phyloP scores from a whole-genome alignment of 2,113 vertebrate genomes.

The Rhinopithecus roxellana region DNA sequence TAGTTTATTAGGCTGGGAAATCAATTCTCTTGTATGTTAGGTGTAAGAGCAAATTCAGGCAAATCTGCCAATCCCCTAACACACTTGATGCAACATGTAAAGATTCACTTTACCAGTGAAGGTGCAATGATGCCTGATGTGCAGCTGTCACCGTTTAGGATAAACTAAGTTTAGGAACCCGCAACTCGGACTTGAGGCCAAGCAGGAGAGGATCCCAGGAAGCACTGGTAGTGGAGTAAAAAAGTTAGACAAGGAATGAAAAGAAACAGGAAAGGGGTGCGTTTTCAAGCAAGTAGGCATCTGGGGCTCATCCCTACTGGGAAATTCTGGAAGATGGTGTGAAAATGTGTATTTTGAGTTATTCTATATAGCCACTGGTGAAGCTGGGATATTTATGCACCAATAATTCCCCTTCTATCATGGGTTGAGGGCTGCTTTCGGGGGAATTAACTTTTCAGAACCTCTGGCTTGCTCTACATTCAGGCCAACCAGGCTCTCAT shows the following conservation, averaged over 20 bases:
- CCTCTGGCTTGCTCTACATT: background rate
- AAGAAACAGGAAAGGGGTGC: background rate
- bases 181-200: background rate
- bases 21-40: background rate
- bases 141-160: background rate
- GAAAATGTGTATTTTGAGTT: background rate
- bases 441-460: background rate
- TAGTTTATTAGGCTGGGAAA: background rate
- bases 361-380: too few relatives aligned
- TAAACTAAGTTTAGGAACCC: background rate
- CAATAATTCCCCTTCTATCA: background rate
- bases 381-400: background rate
- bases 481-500: background rate
- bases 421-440: background rate
- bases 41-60: accelerated
- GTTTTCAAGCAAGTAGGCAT: background rate
- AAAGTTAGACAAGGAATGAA: background rate
- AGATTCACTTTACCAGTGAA: background rate
- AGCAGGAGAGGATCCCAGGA: background rate
- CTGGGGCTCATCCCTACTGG: background rate
- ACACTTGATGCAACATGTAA: background rate
- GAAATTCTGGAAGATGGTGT: background rate
- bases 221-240: background rate
- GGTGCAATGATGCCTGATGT: too few relatives aligned
- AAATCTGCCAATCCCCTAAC: accelerated